Evolutionary conservation across 2,113 vertebrate genomes (phyloP).

Genomic region (Pomatostomus ruficeps): DNA sequence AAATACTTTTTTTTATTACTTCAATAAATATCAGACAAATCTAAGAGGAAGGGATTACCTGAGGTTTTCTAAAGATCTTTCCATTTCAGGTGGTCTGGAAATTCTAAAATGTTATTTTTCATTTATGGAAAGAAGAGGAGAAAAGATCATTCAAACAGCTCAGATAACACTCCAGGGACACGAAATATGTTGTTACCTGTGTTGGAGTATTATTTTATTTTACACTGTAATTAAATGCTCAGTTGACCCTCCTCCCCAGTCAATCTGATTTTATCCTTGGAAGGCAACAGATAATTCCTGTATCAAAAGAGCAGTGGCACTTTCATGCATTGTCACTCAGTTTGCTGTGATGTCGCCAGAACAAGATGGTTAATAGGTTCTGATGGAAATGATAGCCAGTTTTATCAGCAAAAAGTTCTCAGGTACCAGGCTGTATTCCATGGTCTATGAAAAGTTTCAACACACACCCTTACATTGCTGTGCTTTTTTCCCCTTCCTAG

Average conservation of each 20-base stretch:
- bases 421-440: rapidly evolving
- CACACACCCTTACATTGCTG: background rate
- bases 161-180: background rate
- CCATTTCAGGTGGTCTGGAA: background rate
- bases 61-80: background rate
- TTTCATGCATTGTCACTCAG: background rate
- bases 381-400: background rate
- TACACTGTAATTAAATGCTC: background rate
- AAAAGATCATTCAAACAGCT: background rate
- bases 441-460: background rate
- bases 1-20: background rate
- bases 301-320: background rate
- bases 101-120: background rate
- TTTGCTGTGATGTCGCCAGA: background rate
- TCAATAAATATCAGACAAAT: background rate
- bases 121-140: background rate
- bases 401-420: background rate
- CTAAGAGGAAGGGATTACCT: background rate
- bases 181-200: background rate
- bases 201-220: background rate
- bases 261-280: background rate
- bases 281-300: background rate
- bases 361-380: background rate
- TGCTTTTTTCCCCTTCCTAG: background rate
- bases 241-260: background rate